These are phyloP conservation scores for Pocota personata DNA, from an alignment of 2,888 invertebrate genomes.

Conservation along the genomic window DNA sequence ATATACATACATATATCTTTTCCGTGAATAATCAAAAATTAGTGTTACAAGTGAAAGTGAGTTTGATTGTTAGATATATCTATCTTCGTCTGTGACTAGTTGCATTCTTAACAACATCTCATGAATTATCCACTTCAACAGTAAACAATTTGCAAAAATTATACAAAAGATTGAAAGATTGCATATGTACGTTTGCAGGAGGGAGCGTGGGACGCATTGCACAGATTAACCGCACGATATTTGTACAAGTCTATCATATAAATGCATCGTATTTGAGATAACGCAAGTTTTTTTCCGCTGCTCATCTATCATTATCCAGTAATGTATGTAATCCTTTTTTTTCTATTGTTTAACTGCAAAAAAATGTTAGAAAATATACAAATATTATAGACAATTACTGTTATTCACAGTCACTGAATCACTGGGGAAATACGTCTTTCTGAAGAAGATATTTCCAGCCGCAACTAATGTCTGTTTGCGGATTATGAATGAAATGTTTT, in stretches of 20 bases:
- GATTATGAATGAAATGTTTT: neutral
- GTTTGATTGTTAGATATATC: neutral
- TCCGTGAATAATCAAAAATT: neutral
- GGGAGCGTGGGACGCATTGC: neutral
- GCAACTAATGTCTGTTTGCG: neutral
- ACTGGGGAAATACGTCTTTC: neutral
- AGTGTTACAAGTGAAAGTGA: conserved; percentile 23
- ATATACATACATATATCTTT: neutral
- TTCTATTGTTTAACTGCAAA: neutral
- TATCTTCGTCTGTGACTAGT: neutral
- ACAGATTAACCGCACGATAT: conserved; percentile 12
- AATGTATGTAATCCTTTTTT: neutral
- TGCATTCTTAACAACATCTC: neutral
- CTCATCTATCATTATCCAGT: neutral
- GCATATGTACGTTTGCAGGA: no score
- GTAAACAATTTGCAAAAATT: neutral
- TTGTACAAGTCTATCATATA: neutral
- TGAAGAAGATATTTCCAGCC: neutral
- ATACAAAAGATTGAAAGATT: neutral
- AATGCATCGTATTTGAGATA: neutral
- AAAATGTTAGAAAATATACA: neutral
- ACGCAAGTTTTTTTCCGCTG: neutral
- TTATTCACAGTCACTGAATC: neutral
- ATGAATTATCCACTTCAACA: neutral
- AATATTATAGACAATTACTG: neutral